A percentile compares a stretch with the other conserved stretches of the same genome.
These are phyloP conservation scores for Drosophila bocki DNA, from an alignment of 1,140 invertebrate species.

Conservation along the genomic window DNA sequence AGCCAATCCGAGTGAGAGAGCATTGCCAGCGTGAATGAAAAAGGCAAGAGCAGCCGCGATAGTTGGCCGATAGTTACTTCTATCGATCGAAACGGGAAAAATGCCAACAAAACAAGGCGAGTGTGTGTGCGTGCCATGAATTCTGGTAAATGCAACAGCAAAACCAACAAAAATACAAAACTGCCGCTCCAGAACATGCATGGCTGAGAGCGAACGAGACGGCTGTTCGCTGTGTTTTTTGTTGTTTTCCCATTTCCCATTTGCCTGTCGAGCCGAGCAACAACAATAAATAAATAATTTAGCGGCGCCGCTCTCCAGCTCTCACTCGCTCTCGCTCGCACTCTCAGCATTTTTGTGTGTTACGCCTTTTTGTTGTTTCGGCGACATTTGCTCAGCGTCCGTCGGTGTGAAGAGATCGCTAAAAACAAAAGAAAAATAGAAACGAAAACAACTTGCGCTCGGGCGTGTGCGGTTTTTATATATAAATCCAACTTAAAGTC, in stretches of 20 bases:
- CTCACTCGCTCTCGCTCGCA: slow-evolving; percentile 12
- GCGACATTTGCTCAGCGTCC: slow-evolving; percentile 36
- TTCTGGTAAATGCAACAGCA: slow-evolving; percentile 15
- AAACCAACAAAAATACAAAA: slow-evolving; percentile 3
- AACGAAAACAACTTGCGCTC: slow-evolving; percentile 16
- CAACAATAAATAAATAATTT: slow-evolving; percentile 31
- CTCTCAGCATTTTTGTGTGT: slow-evolving; percentile 30
- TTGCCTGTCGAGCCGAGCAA: slow-evolving; percentile 4
- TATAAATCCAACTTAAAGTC: slow-evolving; percentile 19
- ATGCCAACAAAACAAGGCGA: slow-evolving; percentile 35
- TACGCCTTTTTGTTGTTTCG: slow-evolving; percentile 39
- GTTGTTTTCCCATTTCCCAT: not conserved
- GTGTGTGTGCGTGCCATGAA: slow-evolving; percentile 14
- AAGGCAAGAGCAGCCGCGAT: slow-evolving; percentile 1
- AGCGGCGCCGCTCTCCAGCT: slow-evolving; percentile 14
- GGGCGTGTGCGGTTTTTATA: slow-evolving; percentile 32
- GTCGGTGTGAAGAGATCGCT: slow-evolving; percentile 36
- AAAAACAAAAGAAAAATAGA: slow-evolving; percentile 4
- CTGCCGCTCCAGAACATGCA: slow-evolving; percentile 13
- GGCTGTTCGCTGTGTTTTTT: not conserved
- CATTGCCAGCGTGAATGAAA: slow-evolving; percentile 28
- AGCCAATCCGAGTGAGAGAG: slow-evolving; percentile 3
- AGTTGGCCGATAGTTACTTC: slow-evolving; percentile 7
- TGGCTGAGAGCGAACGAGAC: slow-evolving; percentile 6
- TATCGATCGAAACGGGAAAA: slow-evolving; percentile 30